Base-by-base conservation (phyloP, 1,140 invertebrate genomes). In the Bursaphelenchus mucronatus region DNA sequence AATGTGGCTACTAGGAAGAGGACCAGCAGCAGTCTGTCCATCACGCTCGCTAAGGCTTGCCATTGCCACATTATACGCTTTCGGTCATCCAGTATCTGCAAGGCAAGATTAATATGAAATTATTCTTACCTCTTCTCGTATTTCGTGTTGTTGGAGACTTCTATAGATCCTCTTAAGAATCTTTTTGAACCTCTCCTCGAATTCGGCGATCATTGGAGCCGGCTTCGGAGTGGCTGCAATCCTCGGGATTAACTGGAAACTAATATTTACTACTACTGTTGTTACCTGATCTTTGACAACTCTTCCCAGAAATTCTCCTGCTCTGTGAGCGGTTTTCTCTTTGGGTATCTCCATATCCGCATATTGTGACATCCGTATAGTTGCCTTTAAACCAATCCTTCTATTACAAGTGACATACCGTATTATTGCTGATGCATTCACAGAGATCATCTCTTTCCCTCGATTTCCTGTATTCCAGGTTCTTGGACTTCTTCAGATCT, bases 21-120 rank as follows among this genome's bases (percentile, higher is more conserved):
- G 69, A 87, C 85, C 8, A 90, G 83, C 0, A 90, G 82, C 43
- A 88, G 82, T n/a, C 89, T 82, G 73, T 87, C 86, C 8, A 87
- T 79, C 1, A 89, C 87, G 6, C 89, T 82, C 0, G 89, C 88
- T 45, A 89, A 85, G 75, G 89, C 87, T 78, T 89, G 89, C 89
- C 89, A 90, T 80, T 90, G 88, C 40, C 87, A 81, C 72, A 88
- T 87, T 58, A 88, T 86, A 57, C 85, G 79, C 63, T 89, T 87
- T 46, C 86, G 82, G 50, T 86, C 82, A 73, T 89, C 88, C 69
- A 88, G 87, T 66, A 89, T 87, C n/a, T 84, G 82, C 0, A 88
- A 74, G 40, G 30, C 8, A 8, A 63, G 39, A 41, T 66, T 66
- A 45, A 8, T 30, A 15, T 0, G 57, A 49, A 21, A 11, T 19